Evolutionary conservation across 2,797 vertebrate species (phyloP).

Genomic region (Sebastes nivosus): DNA sequence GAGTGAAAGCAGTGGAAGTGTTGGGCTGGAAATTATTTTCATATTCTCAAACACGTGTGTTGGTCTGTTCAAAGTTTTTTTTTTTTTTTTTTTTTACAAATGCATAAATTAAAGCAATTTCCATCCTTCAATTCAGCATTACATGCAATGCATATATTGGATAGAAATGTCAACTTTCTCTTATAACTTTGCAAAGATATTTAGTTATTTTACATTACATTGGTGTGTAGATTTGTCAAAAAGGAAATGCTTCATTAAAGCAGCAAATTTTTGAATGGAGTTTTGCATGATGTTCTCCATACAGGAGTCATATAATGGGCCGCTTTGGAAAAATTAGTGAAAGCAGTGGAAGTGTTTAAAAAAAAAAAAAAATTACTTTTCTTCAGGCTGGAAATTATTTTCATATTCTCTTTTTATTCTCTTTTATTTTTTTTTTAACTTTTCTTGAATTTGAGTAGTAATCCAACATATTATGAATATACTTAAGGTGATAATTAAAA

Average conservation of each 20-base stretch:
- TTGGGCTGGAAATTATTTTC: not conserved
- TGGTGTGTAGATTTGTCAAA: too few species aligned
- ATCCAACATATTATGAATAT: not conserved
- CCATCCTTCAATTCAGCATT: not conserved
- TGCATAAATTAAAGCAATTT: fast-evolving
- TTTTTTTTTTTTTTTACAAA: not conserved
- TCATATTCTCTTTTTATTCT: too few species aligned
- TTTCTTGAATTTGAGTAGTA: not conserved
- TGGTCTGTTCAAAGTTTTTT: not conserved
- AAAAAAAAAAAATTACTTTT: too few species aligned
- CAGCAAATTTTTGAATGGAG: not conserved
- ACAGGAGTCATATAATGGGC: not conserved
- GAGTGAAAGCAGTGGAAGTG: not conserved
- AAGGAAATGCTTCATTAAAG: not conserved
- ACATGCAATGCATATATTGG: not conserved
- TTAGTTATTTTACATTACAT: not conserved
- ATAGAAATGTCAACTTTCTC: conserved; percentile 23
- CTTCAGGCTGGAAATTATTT: too few species aligned
- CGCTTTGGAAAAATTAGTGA: not conserved
- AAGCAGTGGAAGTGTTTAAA: not conserved
- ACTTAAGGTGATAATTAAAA: not conserved
- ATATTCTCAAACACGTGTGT: not conserved
- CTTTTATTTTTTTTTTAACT: not conserved
- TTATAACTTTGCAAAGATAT: not conserved
- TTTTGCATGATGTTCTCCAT: not conserved